These are phyloP conservation scores for Pseudois nayaur DNA, from an alignment of 2,113 vertebrate genomes.

Conservation along the genomic window DNA sequence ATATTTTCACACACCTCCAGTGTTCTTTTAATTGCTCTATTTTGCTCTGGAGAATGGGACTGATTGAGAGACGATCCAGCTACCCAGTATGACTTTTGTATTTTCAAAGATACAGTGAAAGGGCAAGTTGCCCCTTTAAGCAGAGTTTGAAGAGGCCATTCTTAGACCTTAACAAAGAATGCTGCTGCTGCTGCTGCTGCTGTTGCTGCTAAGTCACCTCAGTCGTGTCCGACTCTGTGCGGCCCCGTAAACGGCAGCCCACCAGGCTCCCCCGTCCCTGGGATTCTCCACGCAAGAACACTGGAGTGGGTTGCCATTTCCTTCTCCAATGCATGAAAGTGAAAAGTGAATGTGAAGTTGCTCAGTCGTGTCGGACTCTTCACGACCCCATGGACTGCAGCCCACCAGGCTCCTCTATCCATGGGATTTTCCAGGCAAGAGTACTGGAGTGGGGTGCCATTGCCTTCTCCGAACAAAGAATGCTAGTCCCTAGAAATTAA, in stretches of 20 bases:
- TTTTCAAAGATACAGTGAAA: neutral
- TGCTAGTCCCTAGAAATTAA: neutral
- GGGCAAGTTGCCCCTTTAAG: neutral
- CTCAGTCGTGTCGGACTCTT: no score
- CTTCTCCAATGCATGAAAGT: no score
- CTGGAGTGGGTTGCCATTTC: no score
- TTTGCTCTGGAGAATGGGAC: neutral
- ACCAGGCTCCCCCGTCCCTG: no score
- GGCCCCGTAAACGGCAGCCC: no score
- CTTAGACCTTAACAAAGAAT: neutral
- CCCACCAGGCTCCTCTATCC: no score
- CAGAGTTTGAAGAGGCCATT: neutral
- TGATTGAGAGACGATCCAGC: neutral
- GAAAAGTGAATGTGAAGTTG: no score
- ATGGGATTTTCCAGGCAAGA: no score
- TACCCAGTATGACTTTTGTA: neutral
- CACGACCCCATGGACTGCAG: no score
- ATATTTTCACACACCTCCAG: neutral
- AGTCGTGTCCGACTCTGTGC: accelerated
- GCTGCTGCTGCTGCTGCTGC: neutral
- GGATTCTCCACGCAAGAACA: no score
- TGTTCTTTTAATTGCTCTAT: neutral
- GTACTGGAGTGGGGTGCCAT: no score
- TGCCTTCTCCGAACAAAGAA: neutral
- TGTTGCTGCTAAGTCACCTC: no score